Conservation (phyloP, 2,888 invertebrate species). For the Laspeyria flexula region DNA sequence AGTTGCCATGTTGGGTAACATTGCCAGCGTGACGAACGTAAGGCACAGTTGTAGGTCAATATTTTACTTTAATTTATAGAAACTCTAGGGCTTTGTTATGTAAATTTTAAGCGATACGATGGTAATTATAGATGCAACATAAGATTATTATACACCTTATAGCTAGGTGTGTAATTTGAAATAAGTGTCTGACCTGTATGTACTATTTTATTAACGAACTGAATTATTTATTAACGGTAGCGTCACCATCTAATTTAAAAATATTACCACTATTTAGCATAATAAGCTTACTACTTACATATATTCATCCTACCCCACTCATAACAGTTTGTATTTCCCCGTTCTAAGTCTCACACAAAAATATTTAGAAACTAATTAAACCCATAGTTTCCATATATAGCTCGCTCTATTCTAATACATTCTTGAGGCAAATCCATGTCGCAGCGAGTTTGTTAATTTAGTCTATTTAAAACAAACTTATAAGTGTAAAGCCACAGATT, state of each 20-base stretch:
- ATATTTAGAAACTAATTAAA: slow-evolving; percentile 10
- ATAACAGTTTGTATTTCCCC: not conserved
- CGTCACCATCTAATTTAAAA: too few species aligned
- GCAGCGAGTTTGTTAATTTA: slow-evolving; percentile 40
- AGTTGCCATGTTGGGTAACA: slow-evolving; percentile 77
- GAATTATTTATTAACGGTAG: too few species aligned
- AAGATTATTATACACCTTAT: too few species aligned
- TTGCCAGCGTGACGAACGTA: slow-evolving; percentile 72
- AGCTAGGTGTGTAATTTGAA: too few species aligned
- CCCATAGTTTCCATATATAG: slow-evolving; percentile 22
- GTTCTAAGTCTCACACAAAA: not conserved
- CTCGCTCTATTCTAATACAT: slow-evolving; percentile 21
- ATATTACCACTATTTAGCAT: too few species aligned
- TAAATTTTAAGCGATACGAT: slow-evolving; percentile 1
- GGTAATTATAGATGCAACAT: not conserved
- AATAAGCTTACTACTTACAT: too few species aligned
- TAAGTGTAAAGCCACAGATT: slow-evolving; percentile 14
- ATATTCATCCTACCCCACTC: too few species aligned
- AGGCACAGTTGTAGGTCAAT: slow-evolving; percentile 38
- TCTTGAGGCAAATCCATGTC: slow-evolving; percentile 30
- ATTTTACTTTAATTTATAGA: slow-evolving; percentile 22
- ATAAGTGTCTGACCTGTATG: too few species aligned
- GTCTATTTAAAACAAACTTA: slow-evolving; percentile 43
- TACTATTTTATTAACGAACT: too few species aligned
- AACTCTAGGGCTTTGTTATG: slow-evolving; percentile 11